These are phyloP conservation scores for Chiroxiphia lanceolata DNA, from an alignment of 2,797 vertebrate genomes.

Conservation along the genomic window DNA sequence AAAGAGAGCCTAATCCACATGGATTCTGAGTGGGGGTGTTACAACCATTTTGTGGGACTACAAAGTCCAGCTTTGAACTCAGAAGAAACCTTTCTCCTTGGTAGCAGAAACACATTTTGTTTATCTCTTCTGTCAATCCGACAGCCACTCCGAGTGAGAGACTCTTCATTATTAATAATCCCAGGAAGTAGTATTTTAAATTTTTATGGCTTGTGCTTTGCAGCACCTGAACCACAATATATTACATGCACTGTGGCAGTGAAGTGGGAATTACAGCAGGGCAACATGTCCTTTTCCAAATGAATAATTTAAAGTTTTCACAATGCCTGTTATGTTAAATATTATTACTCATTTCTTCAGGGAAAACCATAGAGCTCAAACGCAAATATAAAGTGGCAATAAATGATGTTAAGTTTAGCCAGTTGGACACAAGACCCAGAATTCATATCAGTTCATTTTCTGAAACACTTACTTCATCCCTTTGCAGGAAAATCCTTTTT, in stretches of 20 bases:
- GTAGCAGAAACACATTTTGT: constrained; percentile 59
- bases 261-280: constrained; percentile 52
- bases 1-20: neutral
- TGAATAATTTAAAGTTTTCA: constrained; percentile 76
- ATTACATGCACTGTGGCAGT: constrained; percentile 58
- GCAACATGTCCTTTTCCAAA: constrained; percentile 57
- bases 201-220: constrained; percentile 75
- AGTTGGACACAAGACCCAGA: constrained; percentile 41
- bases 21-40: neutral
- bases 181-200: constrained; percentile 76
- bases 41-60: constrained; percentile 1
- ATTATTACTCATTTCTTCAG: constrained; percentile 63
- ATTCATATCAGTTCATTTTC: constrained; percentile 51
- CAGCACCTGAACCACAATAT: constrained; percentile 66
- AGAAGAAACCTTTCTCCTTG: constrained; percentile 47
- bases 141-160: constrained; percentile 53
- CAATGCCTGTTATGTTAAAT: constrained; percentile 71
- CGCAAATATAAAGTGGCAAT: constrained; percentile 60
- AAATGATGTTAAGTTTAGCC: constrained; percentile 60
- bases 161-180: constrained; percentile 79
- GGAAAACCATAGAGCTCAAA: constrained; percentile 27
- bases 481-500: constrained; percentile 32
- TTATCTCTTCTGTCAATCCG: constrained; percentile 66
- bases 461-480: constrained; percentile 48
- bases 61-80: constrained; percentile 40